phyloP scores from a whole-genome alignment of 2,113 vertebrate genomes.

The Reinhardtius hippoglossoides region DNA sequence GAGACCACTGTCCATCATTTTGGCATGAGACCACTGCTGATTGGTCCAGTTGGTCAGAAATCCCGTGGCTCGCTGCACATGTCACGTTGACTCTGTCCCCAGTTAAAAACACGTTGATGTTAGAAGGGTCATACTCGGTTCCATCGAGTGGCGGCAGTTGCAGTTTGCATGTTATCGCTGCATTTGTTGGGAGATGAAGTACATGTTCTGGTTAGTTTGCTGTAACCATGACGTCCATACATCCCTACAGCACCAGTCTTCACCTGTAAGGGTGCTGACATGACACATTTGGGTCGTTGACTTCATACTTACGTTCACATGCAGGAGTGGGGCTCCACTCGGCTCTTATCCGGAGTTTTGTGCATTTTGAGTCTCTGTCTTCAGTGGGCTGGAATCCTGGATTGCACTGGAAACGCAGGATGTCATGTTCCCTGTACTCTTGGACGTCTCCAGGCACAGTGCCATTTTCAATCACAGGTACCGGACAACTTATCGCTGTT shows the following conservation, averaged over 20 bases:
- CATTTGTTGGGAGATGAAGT: background rate
- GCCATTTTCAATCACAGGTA: constrained; percentile 33
- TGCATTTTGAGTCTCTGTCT: constrained; percentile 42
- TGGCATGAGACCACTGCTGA: constrained; percentile 22
- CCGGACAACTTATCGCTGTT: constrained; percentile 59
- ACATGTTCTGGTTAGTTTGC: background rate
- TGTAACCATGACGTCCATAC: background rate
- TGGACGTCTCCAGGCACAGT: fast-evolving
- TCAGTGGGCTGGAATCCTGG: fast-evolving
- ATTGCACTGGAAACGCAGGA: constrained; percentile 50
- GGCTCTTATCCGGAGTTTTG: constrained; percentile 1
- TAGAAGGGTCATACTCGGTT: constrained; percentile 20
- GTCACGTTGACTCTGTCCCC: constrained; percentile 15
- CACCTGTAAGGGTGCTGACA: background rate
- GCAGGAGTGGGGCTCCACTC: constrained; percentile 68
- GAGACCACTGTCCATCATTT: constrained; percentile 3
- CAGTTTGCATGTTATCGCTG: constrained; percentile 58
- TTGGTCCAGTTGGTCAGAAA: fast-evolving
- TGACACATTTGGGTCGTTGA: background rate
- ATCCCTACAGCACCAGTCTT: background rate
- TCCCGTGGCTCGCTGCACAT: constrained; percentile 18
- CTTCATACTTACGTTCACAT: constrained; percentile 66
- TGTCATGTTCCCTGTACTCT: constrained; percentile 40
- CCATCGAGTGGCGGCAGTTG: fast-evolving
- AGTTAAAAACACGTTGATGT: constrained; percentile 35